These are phyloP conservation scores for Panthera uncia DNA, from an alignment of 2,113 vertebrate species.

Conservation along the genomic window DNA sequence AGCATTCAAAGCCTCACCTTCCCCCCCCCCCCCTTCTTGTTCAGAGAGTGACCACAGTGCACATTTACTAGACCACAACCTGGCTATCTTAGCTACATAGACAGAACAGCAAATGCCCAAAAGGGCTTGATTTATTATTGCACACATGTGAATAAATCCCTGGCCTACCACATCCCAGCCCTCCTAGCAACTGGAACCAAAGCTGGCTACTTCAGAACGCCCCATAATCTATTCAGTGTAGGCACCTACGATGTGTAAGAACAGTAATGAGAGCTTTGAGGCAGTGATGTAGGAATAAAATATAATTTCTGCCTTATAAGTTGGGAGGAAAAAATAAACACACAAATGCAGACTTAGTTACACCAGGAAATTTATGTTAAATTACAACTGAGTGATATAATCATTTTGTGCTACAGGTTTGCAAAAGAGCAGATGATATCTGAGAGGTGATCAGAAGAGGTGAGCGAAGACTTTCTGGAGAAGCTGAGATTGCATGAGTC, in stretches of 20 bases:
- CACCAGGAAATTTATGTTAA: neutral
- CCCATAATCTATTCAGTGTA: neutral
- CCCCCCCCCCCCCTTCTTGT: neutral
- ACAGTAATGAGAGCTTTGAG: neutral
- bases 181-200: neutral
- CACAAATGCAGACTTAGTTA: neutral
- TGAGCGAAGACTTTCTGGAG: neutral
- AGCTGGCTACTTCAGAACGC: neutral
- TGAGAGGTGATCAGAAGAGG: neutral
- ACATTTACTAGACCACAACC: neutral
- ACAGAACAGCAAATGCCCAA: neutral
- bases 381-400: neutral
- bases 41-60: neutral
- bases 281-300: neutral
- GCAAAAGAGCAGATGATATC: neutral
- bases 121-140: neutral
- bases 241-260: neutral
- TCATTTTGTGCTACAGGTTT: neutral
- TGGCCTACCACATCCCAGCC: neutral
- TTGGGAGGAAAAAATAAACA: neutral
- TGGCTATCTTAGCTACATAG: neutral
- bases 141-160: neutral
- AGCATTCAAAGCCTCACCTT: neutral
- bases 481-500: neutral
- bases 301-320: neutral